Conservation (phyloP, 2,888 invertebrate species). For the Ormyrus rosae region DNA sequence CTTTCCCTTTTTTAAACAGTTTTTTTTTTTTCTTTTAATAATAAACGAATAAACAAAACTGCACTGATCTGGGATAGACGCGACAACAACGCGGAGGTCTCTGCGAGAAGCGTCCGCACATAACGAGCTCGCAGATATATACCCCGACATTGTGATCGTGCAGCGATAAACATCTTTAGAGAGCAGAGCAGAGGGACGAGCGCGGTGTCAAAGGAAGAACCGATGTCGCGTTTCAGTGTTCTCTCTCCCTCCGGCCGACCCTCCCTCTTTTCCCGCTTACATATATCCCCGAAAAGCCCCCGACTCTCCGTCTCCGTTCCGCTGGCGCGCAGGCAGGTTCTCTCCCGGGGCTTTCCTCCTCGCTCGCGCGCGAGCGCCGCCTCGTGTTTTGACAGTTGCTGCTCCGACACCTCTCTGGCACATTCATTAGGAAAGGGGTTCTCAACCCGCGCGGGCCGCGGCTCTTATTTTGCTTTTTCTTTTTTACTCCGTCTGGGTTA, state of each 20-base stretch:
- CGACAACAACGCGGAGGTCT: too few species aligned
- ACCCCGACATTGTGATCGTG: constrained; percentile 27
- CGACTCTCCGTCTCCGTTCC: constrained; percentile 61
- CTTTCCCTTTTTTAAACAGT: too few species aligned
- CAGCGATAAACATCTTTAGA: constrained; percentile 67
- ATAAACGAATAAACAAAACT: too few species aligned
- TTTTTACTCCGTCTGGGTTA: too few species aligned
- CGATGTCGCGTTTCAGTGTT: constrained; percentile 47
- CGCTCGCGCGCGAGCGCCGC: constrained; percentile 21
- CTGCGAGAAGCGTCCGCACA: constrained; percentile 34
- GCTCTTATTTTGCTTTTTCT: too few species aligned
- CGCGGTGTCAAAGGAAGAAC: constrained; percentile 37
- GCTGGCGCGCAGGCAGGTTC: constrained; percentile 52
- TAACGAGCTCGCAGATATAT: constrained; percentile 38
- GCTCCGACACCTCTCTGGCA: constrained; percentile 75
- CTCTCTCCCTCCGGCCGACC: constrained; percentile 57
- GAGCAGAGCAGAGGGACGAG: neutral
- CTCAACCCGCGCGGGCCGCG: constrained; percentile 62
- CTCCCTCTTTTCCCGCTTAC: constrained; percentile 59
- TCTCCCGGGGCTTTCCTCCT: constrained; percentile 8
- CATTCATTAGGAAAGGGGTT: constrained; percentile 74
- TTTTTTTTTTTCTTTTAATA: too few species aligned
- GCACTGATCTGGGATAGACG: too few species aligned
- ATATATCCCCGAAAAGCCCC: constrained; percentile 55
- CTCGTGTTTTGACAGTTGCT: constrained; percentile 75